phyloP scores from a whole-genome alignment of 2,113 vertebrate genomes.

The Bothrops jararaca region DNA sequence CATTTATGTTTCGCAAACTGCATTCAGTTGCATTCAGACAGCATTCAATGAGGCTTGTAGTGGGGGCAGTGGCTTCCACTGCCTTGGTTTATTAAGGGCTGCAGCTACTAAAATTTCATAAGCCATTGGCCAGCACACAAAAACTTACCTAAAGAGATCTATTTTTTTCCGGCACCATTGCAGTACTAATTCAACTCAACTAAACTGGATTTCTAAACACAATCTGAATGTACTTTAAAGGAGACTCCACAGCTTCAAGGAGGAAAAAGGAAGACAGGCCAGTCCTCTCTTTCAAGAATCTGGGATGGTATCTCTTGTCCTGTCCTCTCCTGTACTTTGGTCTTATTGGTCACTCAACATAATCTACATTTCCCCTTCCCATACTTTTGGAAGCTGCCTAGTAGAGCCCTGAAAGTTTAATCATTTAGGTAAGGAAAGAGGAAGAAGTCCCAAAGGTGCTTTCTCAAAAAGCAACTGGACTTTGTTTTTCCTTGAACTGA shows the following conservation, averaged over 20 bases:
- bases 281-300: neutral
- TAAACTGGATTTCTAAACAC: neutral
- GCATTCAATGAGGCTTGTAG: neutral
- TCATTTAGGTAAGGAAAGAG: neutral
- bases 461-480: neutral
- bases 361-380: neutral
- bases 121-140: neutral
- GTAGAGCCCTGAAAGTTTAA: neutral
- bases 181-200: neutral
- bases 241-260: neutral
- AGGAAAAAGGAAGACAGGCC: neutral
- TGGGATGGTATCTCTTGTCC: neutral
- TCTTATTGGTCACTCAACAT: neutral
- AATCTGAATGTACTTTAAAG: neutral
- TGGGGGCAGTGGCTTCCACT: neutral
- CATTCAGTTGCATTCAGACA: neutral
- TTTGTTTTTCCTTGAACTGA: neutral
- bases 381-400: neutral
- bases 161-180: neutral
- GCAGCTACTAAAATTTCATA: neutral
- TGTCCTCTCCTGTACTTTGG: neutral
- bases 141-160: neutral
- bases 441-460: neutral
- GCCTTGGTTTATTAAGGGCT: neutral
- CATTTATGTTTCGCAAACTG: neutral